Percentiles rank a stretch among this genome's conserved stretches.
These are phyloP conservation scores for Antheraea assamensis DNA, from an alignment of 2,888 invertebrate genomes.

Conservation along the genomic window DNA sequence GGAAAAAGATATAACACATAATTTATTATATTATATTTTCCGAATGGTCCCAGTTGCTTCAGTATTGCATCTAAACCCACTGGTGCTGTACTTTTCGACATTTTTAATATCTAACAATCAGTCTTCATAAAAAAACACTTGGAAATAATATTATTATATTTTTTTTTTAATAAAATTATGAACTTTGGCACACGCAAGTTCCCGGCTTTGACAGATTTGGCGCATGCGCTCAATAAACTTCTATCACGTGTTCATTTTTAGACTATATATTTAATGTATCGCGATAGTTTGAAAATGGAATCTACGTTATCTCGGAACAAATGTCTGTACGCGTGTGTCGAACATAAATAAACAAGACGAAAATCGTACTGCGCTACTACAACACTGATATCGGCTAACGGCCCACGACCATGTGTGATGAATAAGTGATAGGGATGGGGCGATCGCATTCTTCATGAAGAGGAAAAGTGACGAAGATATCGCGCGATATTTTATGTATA, in stretches of 20 bases:
- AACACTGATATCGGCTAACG: not conserved
- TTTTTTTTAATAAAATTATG: constrained; percentile 31
- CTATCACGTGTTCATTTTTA: not conserved
- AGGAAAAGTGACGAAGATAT: not conserved
- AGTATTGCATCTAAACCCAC: constrained; percentile 64
- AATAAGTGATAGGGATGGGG: not conserved
- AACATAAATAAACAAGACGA: not conserved
- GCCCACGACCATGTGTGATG: not conserved
- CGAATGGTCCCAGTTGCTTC: constrained; percentile 67
- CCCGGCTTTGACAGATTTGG: constrained; percentile 29
- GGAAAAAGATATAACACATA: constrained; percentile 70
- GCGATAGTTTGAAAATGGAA: not conserved
- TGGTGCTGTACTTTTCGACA: constrained; percentile 47
- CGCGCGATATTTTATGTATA: not conserved
- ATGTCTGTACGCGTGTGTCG: not conserved
- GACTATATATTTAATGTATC: constrained; percentile 6
- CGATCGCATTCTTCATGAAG: not conserved
- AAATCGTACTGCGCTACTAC: not conserved
- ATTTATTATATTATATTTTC: constrained; percentile 68
- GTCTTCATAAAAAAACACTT: constrained; percentile 36
- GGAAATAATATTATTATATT: constrained; percentile 26
- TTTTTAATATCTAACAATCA: constrained; percentile 41
- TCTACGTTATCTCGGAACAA: not conserved
- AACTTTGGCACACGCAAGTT: constrained; percentile 12
- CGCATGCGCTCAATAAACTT: constrained; percentile 33